These are phyloP conservation scores for Hafferia zeledoni DNA, from an alignment of 2,797 vertebrate species.

Conservation along the genomic window DNA sequence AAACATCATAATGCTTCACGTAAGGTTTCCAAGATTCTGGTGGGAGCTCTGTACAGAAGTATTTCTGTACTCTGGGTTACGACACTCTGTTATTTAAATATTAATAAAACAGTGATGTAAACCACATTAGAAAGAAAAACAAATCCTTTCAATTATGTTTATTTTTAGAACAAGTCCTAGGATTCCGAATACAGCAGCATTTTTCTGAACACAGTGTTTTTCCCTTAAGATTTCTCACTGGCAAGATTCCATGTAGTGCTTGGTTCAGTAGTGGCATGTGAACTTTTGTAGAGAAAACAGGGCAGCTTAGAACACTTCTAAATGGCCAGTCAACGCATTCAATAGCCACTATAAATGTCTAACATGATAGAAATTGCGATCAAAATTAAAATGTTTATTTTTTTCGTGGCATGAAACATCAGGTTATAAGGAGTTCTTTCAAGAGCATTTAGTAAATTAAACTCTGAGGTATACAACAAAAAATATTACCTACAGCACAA, in stretches of 20 bases:
- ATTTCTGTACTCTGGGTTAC: constrained; percentile 43
- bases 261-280: background rate
- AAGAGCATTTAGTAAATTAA: background rate
- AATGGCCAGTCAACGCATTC: background rate
- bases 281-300: constrained; percentile 30
- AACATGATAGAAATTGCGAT: background rate
- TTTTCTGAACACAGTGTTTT: constrained; percentile 59
- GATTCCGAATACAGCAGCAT: constrained; percentile 56
- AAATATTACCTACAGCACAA: background rate
- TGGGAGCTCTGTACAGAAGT: constrained; percentile 55
- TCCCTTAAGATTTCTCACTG: constrained; percentile 47
- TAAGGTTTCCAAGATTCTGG: constrained; percentile 53
- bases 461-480: background rate
- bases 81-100: constrained; percentile 64
- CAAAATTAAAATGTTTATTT: background rate
- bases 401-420: background rate
- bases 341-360: background rate
- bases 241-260: constrained; percentile 30
- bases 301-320: background rate
- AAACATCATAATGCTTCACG: constrained; percentile 30
- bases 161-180: constrained; percentile 69
- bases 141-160: constrained; percentile 68
- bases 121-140: constrained; percentile 67
- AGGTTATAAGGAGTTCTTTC: background rate
- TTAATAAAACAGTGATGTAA: constrained; percentile 69